phyloP scores from a whole-genome alignment of 2,888 invertebrate genomes.

The Encarsia formosa region DNA sequence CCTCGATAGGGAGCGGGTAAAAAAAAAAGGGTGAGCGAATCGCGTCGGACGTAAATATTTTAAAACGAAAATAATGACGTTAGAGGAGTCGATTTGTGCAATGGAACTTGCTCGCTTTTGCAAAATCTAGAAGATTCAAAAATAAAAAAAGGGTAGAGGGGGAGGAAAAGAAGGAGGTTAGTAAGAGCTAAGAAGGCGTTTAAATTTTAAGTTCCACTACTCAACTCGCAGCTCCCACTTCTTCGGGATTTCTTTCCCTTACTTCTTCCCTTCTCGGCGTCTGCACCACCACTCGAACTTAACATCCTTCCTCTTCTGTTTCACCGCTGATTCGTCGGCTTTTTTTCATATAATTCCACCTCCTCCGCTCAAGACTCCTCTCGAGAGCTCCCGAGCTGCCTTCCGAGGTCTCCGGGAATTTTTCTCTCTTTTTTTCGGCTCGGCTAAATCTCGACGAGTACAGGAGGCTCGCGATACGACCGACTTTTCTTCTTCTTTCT shows the following conservation, averaged over 20 bases:
- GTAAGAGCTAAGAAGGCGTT: slow-evolving; percentile 18
- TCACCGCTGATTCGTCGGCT: slow-evolving; percentile 14
- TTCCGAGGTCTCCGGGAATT: slow-evolving; percentile 12
- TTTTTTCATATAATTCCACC: slow-evolving; percentile 24
- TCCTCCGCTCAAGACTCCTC: slow-evolving; percentile 12
- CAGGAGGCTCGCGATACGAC: slow-evolving; percentile 25
- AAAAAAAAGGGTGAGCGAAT: no score
- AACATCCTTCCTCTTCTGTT: slow-evolving; percentile 10
- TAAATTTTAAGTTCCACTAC: slow-evolving; percentile 27
- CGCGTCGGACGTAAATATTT: no score
- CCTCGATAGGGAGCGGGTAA: no score
- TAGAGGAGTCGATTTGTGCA: no score
- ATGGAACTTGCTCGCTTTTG: no score
- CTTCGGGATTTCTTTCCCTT: no score
- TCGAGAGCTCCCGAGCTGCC: slow-evolving; percentile 4
- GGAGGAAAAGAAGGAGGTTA: neutral
- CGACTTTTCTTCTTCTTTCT: slow-evolving; percentile 21
- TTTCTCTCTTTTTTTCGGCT: slow-evolving; percentile 4
- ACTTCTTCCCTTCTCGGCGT: slow-evolving; percentile 1
- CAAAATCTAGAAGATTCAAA: no score
- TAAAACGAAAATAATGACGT: no score
- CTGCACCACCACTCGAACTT: slow-evolving; percentile 13
- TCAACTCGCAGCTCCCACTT: slow-evolving; percentile 10
- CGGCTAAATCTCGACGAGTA: slow-evolving; percentile 11
- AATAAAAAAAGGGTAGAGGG: neutral